phyloP scores from a whole-genome alignment of 2,797 vertebrate species.

The Betta splendens region DNA sequence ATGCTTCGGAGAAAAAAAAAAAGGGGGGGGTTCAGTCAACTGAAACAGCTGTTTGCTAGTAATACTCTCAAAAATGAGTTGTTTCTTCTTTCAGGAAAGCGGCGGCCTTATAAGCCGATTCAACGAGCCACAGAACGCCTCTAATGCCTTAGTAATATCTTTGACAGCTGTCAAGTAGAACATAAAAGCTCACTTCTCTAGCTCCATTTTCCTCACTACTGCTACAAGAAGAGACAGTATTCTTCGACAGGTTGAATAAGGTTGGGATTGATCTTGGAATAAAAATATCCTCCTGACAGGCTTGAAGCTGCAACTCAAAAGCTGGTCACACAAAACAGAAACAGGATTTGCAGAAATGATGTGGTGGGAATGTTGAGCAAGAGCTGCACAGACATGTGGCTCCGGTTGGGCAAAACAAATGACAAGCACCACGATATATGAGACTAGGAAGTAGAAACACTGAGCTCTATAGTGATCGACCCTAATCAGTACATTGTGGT shows the following conservation, averaged over 20 bases:
- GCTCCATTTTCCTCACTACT: conserved; percentile 29
- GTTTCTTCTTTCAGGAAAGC: conserved; percentile 54
- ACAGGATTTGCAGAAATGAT: conserved; percentile 31
- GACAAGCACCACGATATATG: conserved; percentile 4
- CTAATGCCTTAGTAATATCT: conserved; percentile 47
- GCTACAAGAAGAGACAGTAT: conserved; percentile 28
- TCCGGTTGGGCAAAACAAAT: conserved; percentile 27
- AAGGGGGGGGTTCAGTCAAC: conserved; percentile 7
- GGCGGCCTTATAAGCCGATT: conserved; percentile 53
- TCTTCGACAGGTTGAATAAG: conserved; percentile 39
- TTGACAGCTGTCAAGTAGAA: conserved; percentile 59
- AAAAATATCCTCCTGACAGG: conserved; percentile 42
- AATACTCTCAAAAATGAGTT: conserved; percentile 28
- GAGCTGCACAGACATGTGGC: conserved; percentile 2
- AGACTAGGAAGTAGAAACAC: conserved; percentile 22
- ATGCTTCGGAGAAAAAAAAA: conserved; percentile 36
- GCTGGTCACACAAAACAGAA: conserved; percentile 18
- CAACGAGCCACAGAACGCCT: conserved; percentile 39
- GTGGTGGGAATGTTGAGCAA: conserved; percentile 8
- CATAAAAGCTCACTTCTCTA: conserved; percentile 32
- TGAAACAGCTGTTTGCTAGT: conserved; percentile 57
- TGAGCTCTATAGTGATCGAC: conserved; percentile 41
- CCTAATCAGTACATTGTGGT: conserved; percentile 50
- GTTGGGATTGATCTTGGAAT: conserved; percentile 26
- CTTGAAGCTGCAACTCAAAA: conserved; percentile 36